Percentiles rank a stretch among this genome's conserved stretches.
phyloP scores from a whole-genome alignment of 2,888 invertebrate species.

The Tubulanus polymorphus region DNA sequence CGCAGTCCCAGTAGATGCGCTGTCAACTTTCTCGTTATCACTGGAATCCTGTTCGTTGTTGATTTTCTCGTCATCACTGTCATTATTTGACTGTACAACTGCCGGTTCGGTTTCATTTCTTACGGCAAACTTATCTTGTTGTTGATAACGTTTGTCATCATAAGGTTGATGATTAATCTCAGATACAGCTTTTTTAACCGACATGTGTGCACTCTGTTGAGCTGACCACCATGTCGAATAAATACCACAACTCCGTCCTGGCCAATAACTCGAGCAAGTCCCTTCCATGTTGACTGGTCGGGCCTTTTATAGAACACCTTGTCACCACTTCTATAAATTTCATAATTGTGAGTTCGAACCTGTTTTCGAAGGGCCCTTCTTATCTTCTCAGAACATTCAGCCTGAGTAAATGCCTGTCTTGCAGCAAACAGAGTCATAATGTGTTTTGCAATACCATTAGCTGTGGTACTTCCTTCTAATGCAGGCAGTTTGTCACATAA shows the following conservation, averaged over 20 bases:
- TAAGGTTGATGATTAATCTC: neutral
- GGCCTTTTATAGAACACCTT: slow-evolving; percentile 1
- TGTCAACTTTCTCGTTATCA: no score
- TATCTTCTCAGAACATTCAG: slow-evolving; percentile 2
- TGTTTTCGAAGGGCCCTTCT: neutral
- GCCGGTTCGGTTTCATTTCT: neutral
- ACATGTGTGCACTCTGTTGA: neutral
- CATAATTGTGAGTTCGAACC: neutral
- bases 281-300: neutral
- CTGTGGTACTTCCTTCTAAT: neutral
- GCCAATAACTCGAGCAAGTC: neutral
- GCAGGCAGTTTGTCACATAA: slow-evolving; percentile 1
- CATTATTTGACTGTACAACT: neutral
- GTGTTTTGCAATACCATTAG: neutral
- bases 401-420: slow-evolving; percentile 3
- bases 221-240: neutral
- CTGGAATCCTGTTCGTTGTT: no score
- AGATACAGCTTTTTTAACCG: neutral
- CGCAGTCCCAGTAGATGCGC: no score
- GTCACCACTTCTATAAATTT: neutral
- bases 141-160: neutral
- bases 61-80: neutral
- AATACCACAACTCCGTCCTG: neutral
- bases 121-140: neutral
- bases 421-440: neutral